Evolutionary conservation across 2,113 vertebrate species (phyloP).

Genomic region (Dryoscopus gambensis): DNA sequence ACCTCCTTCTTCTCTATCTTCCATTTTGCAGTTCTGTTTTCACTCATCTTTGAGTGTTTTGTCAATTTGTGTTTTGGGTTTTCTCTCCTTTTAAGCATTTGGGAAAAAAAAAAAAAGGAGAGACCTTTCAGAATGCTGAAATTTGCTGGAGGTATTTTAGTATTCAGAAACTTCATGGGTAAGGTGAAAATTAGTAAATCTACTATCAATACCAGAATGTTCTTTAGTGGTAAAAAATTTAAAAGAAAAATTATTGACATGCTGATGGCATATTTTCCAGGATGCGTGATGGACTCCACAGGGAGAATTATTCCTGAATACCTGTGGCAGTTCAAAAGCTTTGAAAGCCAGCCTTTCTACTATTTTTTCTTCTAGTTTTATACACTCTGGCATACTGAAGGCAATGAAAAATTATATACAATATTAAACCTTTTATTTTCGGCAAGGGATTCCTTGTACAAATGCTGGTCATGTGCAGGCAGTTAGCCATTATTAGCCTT

Average conservation of each 20-base stretch:
- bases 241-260: neutral
- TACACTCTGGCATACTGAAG: neutral
- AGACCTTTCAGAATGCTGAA: neutral
- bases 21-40: neutral
- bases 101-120: neutral
- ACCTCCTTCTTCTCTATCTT: neutral
- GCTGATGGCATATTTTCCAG: neutral
- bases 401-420: neutral
- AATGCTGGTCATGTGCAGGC: neutral
- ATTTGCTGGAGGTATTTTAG: neutral
- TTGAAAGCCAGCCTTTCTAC: neutral
- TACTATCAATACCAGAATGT: neutral
- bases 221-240: neutral
- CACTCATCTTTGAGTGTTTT: neutral
- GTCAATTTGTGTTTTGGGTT: neutral
- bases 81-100: neutral
- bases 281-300: neutral
- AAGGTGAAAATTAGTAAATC: neutral
- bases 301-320: neutral
- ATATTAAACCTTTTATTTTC: neutral
- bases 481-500: neutral
- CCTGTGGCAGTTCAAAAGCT: neutral
- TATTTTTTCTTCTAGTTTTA: rapidly evolving
- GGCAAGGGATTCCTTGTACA: neutral
- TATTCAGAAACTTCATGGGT: neutral